Conservation (phyloP, 2,888 invertebrate genomes). For the Thymelicus lineola region DNA sequence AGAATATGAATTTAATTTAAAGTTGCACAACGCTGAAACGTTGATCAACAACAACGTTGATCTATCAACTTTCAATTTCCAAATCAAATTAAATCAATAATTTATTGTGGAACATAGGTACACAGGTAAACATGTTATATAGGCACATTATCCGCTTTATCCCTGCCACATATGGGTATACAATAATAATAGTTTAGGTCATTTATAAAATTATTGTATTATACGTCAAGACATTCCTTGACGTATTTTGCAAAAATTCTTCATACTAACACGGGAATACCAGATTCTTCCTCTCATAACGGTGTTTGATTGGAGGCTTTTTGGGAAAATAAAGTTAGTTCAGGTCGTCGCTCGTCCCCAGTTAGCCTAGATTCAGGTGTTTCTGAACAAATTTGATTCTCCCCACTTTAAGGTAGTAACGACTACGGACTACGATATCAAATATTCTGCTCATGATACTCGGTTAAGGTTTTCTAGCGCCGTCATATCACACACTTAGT, state of each 20-base stretch:
- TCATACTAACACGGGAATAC: neutral
- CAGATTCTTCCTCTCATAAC: constrained; percentile 7
- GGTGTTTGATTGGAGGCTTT: constrained; percentile 55
- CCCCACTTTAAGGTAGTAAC: neutral
- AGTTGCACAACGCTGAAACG: too few relatives aligned
- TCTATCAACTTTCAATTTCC: too few relatives aligned
- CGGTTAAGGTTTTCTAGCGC: neutral
- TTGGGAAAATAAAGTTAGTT: constrained; percentile 37
- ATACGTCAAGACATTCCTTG: neutral
- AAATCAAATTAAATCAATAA: too few relatives aligned
- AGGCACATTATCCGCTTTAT: too few relatives aligned
- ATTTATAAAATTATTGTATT: too few relatives aligned
- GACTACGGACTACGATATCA: constrained; percentile 1
- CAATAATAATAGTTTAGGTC: too few relatives aligned
- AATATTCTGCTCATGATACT: constrained; percentile 11
- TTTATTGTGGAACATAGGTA: too few relatives aligned
- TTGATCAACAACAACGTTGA: too few relatives aligned
- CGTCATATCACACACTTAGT: too few relatives aligned
- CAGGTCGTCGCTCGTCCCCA: neutral
- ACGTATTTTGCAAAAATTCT: constrained; percentile 36
- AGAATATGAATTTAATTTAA: too few relatives aligned
- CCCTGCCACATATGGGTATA: too few relatives aligned
- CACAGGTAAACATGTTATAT: too few relatives aligned
- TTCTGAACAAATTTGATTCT: constrained; percentile 55
- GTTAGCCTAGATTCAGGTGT: constrained; percentile 53